These are phyloP conservation scores for Andrena praecox DNA, from an alignment of 2,888 invertebrate genomes.

Conservation along the genomic window DNA sequence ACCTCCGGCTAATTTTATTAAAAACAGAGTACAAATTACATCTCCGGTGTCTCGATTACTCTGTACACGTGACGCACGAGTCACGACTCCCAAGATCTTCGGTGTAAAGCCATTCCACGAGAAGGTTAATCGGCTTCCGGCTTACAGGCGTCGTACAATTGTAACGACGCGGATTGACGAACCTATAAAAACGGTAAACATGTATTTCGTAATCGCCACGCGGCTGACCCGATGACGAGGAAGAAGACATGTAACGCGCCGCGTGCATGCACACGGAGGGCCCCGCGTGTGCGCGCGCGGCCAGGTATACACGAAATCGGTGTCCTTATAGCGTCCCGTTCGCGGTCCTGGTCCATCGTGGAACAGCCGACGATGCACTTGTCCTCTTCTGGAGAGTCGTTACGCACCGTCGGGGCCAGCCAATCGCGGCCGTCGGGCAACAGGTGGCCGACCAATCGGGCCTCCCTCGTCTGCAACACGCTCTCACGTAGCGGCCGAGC, in stretches of 20 bases:
- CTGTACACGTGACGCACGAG: too few relatives aligned
- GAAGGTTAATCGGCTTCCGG: background rate
- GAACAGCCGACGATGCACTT: constrained; percentile 57
- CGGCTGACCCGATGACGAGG: background rate
- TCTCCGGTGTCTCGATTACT: too few relatives aligned
- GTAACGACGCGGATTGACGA: background rate
- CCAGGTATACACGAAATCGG: background rate
- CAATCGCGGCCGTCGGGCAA: constrained; percentile 78
- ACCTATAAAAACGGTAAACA: constrained; percentile 29
- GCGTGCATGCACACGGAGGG: background rate
- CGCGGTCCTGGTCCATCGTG: constrained; percentile 54
- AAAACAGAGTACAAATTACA: too few relatives aligned
- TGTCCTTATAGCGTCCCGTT: constrained; percentile 13
- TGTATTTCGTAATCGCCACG: constrained; percentile 17
- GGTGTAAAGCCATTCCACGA: background rate
- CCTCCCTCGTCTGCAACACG: constrained; percentile 35
- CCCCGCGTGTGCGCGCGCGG: background rate
- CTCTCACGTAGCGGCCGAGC: constrained; percentile 62
- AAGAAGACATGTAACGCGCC: constrained; percentile 20
- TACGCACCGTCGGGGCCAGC: constrained; percentile 73
- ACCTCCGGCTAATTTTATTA: too few relatives aligned
- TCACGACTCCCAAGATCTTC: too few relatives aligned
- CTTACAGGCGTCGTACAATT: background rate
- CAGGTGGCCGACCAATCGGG: constrained; percentile 82
- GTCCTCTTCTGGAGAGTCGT: constrained; percentile 63